These are phyloP conservation scores for Malurus cyaneus DNA, from an alignment of 2,113 vertebrate genomes.

Conservation along the genomic window DNA sequence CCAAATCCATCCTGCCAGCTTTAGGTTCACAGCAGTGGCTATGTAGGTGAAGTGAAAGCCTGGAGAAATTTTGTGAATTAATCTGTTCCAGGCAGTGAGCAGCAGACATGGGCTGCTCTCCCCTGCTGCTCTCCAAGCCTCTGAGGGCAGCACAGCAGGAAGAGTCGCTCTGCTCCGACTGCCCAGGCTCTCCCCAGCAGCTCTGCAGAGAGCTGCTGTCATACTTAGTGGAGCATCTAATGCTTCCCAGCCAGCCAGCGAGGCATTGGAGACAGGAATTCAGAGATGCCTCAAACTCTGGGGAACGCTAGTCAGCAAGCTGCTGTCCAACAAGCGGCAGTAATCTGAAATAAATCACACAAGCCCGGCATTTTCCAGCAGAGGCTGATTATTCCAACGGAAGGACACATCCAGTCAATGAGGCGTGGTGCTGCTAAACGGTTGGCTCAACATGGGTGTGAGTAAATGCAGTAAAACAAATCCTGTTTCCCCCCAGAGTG, in stretches of 20 bases:
- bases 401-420: constrained; percentile 38
- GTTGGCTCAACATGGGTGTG: constrained; percentile 11
- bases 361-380: not conserved
- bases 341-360: constrained; percentile 60
- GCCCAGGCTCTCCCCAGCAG: not conserved
- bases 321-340: constrained; percentile 36
- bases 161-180: not conserved
- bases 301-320: constrained; percentile 58
- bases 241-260: not conserved
- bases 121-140: not conserved
- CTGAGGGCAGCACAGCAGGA: not conserved
- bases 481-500: not conserved
- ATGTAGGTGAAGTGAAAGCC: not conserved
- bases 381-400: constrained; percentile 19
- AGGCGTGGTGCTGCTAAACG: constrained; percentile 17
- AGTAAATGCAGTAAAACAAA: constrained; percentile 6
- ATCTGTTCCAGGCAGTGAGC: constrained; percentile 18
- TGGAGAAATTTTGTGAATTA: constrained; percentile 2
- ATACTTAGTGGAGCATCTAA: constrained; percentile 61
- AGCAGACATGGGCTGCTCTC: not conserved
- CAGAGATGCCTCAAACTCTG: constrained; percentile 30
- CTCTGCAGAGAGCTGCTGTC: constrained; percentile 39
- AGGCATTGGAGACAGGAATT: constrained; percentile 15
- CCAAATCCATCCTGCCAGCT: not conserved
- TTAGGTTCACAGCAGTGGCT: not conserved